Evolutionary conservation across 2,113 vertebrate species (phyloP).

Genomic region (Neotoma lepida): DNA sequence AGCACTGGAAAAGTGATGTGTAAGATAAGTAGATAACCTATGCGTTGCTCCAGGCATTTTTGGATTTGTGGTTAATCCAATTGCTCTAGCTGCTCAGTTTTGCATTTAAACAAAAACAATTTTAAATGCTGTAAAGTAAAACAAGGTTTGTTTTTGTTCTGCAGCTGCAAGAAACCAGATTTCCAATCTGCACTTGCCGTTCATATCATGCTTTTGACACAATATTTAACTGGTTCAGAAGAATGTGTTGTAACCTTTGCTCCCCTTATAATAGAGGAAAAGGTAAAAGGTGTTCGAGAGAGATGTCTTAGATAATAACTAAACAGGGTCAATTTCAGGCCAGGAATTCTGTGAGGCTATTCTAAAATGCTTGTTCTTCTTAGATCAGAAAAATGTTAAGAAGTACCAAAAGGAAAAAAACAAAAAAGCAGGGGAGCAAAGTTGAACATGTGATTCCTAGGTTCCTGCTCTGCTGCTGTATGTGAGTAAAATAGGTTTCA

Average conservation of each 20-base stretch:
- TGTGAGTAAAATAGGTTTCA: neutral
- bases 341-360: neutral
- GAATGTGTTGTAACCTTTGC: conserved; percentile 18
- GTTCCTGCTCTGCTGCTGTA: neutral
- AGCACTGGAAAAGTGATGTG: neutral
- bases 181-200: neutral
- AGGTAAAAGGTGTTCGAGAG: conserved; percentile 8
- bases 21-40: conserved; percentile 36
- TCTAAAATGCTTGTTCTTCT: conserved; percentile 20
- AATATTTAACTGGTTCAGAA: conserved; percentile 57
- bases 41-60: conserved; percentile 13
- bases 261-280: conserved; percentile 35
- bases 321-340: conserved; percentile 37
- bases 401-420: neutral
- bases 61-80: conserved; percentile 59
- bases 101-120: conserved; percentile 24
- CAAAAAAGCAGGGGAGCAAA: neutral
- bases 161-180: neutral
- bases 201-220: conserved; percentile 38
- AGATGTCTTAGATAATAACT: conserved; percentile 14
- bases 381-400: neutral
- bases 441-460: neutral
- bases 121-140: conserved; percentile 51
- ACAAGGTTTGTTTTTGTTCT: conserved; percentile 44
- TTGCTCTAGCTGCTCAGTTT: conserved; percentile 50